phyloP scores from a whole-genome alignment of 2,888 invertebrate species.

The Sylvicola cinctus region DNA sequence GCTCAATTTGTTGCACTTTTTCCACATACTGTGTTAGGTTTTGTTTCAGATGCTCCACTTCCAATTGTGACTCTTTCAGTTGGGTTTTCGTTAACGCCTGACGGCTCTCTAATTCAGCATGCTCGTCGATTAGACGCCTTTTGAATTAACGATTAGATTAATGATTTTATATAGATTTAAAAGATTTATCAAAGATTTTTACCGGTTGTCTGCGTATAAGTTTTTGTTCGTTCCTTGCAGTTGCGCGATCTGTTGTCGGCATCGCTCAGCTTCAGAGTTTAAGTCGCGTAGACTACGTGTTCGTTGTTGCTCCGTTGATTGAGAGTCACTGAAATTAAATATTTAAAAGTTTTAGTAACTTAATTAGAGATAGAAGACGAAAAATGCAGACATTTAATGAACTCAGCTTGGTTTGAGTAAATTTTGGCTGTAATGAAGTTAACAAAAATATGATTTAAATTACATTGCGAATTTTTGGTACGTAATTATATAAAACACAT shows the following conservation, averaged over 20 bases:
- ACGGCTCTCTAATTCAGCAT: constrained; percentile 40
- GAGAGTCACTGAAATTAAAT: too few species aligned
- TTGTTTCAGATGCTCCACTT: constrained; percentile 50
- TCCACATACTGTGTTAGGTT: constrained; percentile 65
- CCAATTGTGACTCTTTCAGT: constrained; percentile 43
- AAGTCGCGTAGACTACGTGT: too few species aligned
- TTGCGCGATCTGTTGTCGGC: constrained; percentile 19
- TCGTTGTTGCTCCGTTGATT: too few species aligned
- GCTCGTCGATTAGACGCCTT: constrained; percentile 51
- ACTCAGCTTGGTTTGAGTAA: too few species aligned
- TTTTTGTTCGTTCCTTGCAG: constrained; percentile 21
- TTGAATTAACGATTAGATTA: constrained; percentile 1
- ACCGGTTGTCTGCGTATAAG: constrained; percentile 22
- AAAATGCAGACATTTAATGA: too few species aligned
- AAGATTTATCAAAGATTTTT: too few species aligned
- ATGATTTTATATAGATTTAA: constrained; percentile 27
- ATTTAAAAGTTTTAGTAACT: too few species aligned
- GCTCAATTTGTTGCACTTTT: constrained; percentile 61
- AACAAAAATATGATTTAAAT: too few species aligned
- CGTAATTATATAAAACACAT: too few species aligned
- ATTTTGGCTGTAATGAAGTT: too few species aligned
- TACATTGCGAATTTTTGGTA: too few species aligned
- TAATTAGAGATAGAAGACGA: too few species aligned
- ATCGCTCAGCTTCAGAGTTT: constrained; percentile 16
- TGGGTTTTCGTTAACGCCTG: constrained; percentile 40